Percentiles rank a stretch among this genome's conserved stretches.
Evolutionary conservation across 2,113 vertebrate species (phyloP).

Genomic region (Willisornis vidua): DNA sequence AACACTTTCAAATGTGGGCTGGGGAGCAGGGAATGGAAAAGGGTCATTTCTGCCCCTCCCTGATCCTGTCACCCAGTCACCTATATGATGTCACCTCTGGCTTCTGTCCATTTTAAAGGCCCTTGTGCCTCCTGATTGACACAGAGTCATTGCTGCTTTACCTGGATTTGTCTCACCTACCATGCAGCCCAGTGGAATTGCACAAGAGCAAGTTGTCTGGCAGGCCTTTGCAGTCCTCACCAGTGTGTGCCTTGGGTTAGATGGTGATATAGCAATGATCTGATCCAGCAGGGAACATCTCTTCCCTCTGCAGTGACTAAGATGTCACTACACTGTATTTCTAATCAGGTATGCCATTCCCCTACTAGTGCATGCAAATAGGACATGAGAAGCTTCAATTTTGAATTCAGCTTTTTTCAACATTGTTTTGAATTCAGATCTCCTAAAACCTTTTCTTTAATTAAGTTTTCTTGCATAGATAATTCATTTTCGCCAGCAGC

Average conservation of each 20-base stretch:
- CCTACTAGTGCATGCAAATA: background rate
- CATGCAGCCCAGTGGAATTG: rapidly evolving
- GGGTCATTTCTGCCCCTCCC: background rate
- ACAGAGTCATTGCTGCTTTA: background rate
- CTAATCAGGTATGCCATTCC: background rate
- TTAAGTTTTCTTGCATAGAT: constrained; percentile 8
- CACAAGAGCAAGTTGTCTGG: background rate
- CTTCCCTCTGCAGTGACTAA: background rate
- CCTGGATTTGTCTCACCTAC: background rate
- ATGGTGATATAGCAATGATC: background rate
- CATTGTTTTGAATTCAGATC: background rate
- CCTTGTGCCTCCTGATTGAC: background rate
- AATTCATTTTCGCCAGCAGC: background rate
- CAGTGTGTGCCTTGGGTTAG: background rate
- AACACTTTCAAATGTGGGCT: background rate
- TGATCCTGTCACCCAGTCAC: background rate
- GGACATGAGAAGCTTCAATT: background rate
- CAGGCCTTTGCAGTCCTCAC: background rate
- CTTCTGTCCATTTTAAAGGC: background rate
- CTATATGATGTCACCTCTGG: background rate
- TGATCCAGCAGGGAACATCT: background rate
- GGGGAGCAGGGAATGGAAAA: background rate
- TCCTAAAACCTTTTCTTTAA: background rate
- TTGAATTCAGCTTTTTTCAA: background rate
- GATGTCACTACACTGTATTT: background rate